Evolutionary conservation across 2,888 invertebrate species (phyloP).

Genomic region (Cantharis lateralis): DNA sequence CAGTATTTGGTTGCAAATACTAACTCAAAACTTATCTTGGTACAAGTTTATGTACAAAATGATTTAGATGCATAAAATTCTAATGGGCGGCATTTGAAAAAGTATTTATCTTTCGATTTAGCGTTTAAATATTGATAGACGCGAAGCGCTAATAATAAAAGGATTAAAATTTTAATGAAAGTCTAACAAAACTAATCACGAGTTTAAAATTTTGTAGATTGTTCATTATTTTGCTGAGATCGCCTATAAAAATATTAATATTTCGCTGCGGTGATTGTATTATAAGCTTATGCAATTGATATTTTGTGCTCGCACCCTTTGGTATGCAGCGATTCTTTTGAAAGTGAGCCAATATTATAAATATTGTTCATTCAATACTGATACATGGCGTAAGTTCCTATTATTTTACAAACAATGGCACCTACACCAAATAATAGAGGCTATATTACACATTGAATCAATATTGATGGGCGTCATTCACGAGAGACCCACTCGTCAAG

Average conservation of each 20-base stretch:
- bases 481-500: constrained; percentile 37
- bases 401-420: constrained; percentile 37
- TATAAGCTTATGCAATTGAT: background rate
- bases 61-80: constrained; percentile 36
- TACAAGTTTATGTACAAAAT: constrained; percentile 30
- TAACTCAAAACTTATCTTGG: constrained; percentile 38
- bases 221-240: constrained; percentile 9
- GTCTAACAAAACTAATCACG: constrained; percentile 43
- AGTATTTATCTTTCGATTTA: constrained; percentile 20
- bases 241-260: constrained; percentile 12
- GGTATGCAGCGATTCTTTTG: background rate
- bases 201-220: constrained; percentile 18
- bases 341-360: constrained; percentile 1
- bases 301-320: background rate
- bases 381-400: constrained; percentile 25
- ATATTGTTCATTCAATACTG: constrained; percentile 17
- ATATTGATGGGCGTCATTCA: constrained; percentile 38
- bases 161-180: constrained; percentile 48
- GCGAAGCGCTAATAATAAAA: constrained; percentile 40
- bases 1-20: constrained; percentile 31
- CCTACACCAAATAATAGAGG: constrained; percentile 33
- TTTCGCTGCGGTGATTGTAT: constrained; percentile 3
- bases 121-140: constrained; percentile 35
- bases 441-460: constrained; percentile 31
- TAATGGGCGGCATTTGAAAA: constrained; percentile 28